Evolutionary conservation across 2,797 vertebrate species (phyloP), one percentile per base, ranked within the genome.

Genomic region (Eurystomus glaucurus): DNA sequence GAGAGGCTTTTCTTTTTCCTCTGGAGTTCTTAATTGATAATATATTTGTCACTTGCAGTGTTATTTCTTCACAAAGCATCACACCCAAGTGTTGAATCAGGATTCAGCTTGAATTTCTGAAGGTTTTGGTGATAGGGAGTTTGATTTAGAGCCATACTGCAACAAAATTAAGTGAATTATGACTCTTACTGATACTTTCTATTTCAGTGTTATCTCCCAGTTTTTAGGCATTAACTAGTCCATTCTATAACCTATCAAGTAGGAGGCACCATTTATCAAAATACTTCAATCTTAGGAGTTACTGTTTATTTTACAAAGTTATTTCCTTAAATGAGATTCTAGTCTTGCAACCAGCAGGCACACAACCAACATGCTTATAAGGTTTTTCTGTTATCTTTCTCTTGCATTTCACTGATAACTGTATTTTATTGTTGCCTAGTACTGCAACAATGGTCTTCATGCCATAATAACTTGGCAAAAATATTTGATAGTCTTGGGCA

Each of bases 391-490:
- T 84, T 78, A n/a, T 77, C 58, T 81, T 78, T 84, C 37, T 76
- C 62, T 62, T 88, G 28, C 23, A 6, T 91, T 94, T 92, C 64
- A 57, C 66, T 48, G 57, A 29, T 79, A 58, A 77, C 12, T 85
- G 0, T 48, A 9, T 39, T 86, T 85, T 29, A 20, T 82, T 87
- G 51, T 87, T 95, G 81, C 60, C 8, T 17, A 68, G 15, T 79
- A 10, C 60, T 92, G 58, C 85, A 90, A 25, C 69, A 70, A 14
- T 64, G 70, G 28, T 91, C 68, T 94, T 96, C 51, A 54, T 82
- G 71, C 29, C 94, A 68, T 65, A 95, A 51, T 72, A 95, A 91
- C 70, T 88, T 85, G 52, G 85, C 29, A 14, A 75, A 88, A 75
- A 14, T 83, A 82, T 19, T 87, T 4, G 35, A 46, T 90, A 91